phyloP scores from a whole-genome alignment of 1,140 invertebrate genomes.

The Vollenhovia emeryi region DNA sequence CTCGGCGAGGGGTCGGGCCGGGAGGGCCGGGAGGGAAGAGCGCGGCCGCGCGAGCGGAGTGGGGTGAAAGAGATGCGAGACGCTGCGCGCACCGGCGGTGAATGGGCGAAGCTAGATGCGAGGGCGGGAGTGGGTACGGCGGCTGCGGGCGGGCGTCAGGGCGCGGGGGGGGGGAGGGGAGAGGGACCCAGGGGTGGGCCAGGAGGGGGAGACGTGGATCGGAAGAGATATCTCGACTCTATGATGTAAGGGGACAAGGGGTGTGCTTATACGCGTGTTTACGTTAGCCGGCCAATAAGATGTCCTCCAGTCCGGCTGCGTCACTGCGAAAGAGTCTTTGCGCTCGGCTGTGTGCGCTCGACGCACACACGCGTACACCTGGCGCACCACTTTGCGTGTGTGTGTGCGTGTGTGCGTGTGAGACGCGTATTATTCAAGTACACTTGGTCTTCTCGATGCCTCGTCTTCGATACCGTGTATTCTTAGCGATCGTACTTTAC shows the following conservation, averaged over 20 bases:
- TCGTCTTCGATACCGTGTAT: slow-evolving; percentile 30
- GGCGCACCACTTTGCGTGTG: background rate
- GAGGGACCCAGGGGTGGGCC: background rate
- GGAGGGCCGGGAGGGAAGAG: background rate
- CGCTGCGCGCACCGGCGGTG: slow-evolving; percentile 46
- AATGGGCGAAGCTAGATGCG: slow-evolving; percentile 50
- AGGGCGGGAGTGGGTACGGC: slow-evolving; percentile 23
- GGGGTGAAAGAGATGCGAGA: slow-evolving; percentile 52
- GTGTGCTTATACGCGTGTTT: slow-evolving; percentile 59
- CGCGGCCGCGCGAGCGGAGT: background rate
- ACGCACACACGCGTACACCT: background rate
- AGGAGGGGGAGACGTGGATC: slow-evolving; percentile 9
- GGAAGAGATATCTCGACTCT: slow-evolving; percentile 57
- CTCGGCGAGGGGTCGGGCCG: background rate
- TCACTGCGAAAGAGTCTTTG: slow-evolving; percentile 43
- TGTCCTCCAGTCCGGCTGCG: slow-evolving; percentile 53
- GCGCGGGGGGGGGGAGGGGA: background rate
- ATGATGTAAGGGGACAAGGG: slow-evolving; percentile 61
- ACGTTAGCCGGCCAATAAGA: slow-evolving; percentile 62
- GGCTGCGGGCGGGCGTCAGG: background rate
- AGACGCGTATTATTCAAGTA: background rate
- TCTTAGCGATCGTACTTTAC: slow-evolving; percentile 17
- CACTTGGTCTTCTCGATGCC: slow-evolving; percentile 11
- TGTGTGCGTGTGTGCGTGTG: too few species aligned
- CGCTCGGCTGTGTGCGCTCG: background rate